A percentile compares a stretch with the other conserved stretches of the same genome.
Evolutionary conservation across 1,140 invertebrate species (phyloP).

Genomic region (Cyrtorhinus lividipennis): DNA sequence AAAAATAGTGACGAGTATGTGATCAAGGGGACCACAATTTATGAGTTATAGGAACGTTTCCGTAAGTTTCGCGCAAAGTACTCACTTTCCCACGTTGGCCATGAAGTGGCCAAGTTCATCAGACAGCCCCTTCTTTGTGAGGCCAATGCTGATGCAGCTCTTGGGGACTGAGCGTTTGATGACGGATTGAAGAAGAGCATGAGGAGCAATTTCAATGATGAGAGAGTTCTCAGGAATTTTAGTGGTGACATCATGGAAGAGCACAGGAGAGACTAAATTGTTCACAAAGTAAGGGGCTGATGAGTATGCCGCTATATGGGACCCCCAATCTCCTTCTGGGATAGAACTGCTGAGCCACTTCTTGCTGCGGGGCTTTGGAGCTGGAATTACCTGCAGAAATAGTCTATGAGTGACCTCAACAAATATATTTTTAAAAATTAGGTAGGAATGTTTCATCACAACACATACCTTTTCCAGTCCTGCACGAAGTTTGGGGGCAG

Average conservation of each 20-base stretch:
- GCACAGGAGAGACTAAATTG: slow-evolving; percentile 42
- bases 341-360: slow-evolving; percentile 43
- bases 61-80: no score
- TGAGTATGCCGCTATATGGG: slow-evolving; percentile 33
- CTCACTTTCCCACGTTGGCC: slow-evolving; percentile 57
- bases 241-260: slow-evolving; percentile 19
- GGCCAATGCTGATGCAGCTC: slow-evolving; percentile 35
- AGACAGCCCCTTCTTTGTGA: slow-evolving; percentile 50
- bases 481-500: slow-evolving; percentile 37
- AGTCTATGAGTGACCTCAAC: no score
- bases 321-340: slow-evolving; percentile 36
- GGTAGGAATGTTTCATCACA: no score
- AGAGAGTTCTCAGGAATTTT: slow-evolving; percentile 21
- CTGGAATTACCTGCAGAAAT: slow-evolving; percentile 28
- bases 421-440: no score
- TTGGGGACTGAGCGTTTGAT: slow-evolving; percentile 38
- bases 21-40: no score
- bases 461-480: neutral
- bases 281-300: slow-evolving; percentile 48
- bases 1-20: no score
- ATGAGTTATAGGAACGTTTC: no score
- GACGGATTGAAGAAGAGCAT: slow-evolving; percentile 58
- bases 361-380: slow-evolving; percentile 33
- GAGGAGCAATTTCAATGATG: slow-evolving; percentile 61
- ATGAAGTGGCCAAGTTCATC: slow-evolving; percentile 56